Evolutionary conservation across 2,113 vertebrate genomes (phyloP).

Genomic region (Xenopus borealis): DNA sequence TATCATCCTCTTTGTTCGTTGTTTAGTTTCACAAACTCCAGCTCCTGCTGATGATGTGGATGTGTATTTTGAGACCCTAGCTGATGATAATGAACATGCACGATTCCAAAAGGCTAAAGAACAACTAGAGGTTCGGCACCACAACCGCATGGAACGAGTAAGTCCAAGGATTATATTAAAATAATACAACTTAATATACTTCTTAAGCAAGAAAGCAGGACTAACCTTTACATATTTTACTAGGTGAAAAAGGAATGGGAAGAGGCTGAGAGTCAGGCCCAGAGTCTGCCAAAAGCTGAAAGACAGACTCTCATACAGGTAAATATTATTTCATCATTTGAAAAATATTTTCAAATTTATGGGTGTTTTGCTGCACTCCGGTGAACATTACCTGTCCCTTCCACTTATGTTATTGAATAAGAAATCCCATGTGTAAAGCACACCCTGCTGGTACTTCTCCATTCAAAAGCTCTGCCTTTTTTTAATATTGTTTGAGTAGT

Average conservation of each 20-base stretch:
- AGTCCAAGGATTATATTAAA: conserved; percentile 32
- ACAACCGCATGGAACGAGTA: conserved; percentile 93
- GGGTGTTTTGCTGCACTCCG: no score
- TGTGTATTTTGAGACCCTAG: conserved; percentile 93
- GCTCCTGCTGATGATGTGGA: conserved; percentile 91
- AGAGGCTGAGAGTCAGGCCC: conserved; percentile 89
- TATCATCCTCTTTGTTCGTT: no score
- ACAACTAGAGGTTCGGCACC: conserved; percentile 92
- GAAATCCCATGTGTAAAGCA: no score
- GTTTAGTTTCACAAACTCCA: conserved; percentile 69
- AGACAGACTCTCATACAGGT: conserved; percentile 95
- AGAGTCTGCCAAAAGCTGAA: conserved; percentile 92
- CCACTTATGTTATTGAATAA: no score
- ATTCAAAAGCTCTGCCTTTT: no score
- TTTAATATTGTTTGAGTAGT: no score
- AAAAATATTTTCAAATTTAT: no score
- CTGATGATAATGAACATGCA: conserved; percentile 91
- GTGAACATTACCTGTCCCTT: no score
- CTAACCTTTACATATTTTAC: neutral
- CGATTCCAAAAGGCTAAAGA: conserved; percentile 97
- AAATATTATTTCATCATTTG: conserved; percentile 22
- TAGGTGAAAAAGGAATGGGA: conserved; percentile 98
- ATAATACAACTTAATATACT: neutral
- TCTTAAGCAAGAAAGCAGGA: neutral
- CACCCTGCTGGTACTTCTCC: no score